Evolutionary conservation across 2,888 invertebrate genomes (phyloP).

Genomic region (Andrena praecox): DNA sequence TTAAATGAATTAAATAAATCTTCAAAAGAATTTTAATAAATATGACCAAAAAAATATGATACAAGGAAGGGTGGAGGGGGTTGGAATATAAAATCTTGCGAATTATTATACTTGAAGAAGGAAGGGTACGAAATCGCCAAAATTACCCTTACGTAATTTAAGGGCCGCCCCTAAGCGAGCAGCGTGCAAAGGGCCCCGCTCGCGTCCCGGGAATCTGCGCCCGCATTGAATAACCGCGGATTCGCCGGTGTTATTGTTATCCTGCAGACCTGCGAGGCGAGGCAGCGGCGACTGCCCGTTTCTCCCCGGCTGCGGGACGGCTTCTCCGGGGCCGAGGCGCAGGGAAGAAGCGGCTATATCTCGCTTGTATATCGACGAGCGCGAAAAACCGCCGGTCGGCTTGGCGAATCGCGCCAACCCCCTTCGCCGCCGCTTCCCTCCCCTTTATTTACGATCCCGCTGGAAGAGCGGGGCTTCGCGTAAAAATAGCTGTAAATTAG

Average conservation of each 20-base stretch:
- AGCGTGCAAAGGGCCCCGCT: neutral
- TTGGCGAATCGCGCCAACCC: conserved; percentile 41
- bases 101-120: too few species aligned
- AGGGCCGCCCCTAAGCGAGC: too few species aligned
- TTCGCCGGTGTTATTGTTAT: conserved; percentile 41
- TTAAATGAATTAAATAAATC: too few species aligned
- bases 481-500: conserved; percentile 78
- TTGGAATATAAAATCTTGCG: too few species aligned
- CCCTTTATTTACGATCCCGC: conserved; percentile 63
- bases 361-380: conserved; percentile 58
- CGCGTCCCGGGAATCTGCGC: neutral
- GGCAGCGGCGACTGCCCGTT: conserved; percentile 8
- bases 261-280: conserved; percentile 13
- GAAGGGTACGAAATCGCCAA: too few species aligned
- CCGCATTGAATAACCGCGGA: conserved; percentile 18
- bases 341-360: conserved; percentile 52
- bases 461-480: conserved; percentile 37
- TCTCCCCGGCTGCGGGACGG: conserved; percentile 38
- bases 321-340: neutral
- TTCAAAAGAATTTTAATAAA: too few species aligned
- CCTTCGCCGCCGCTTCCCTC: neutral
- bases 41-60: too few species aligned
- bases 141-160: too few species aligned
- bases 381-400: conserved; percentile 47
- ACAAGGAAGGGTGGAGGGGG: too few species aligned